phyloP scores from a whole-genome alignment of 2,888 invertebrate genomes.

The Lathronympha strigana region DNA sequence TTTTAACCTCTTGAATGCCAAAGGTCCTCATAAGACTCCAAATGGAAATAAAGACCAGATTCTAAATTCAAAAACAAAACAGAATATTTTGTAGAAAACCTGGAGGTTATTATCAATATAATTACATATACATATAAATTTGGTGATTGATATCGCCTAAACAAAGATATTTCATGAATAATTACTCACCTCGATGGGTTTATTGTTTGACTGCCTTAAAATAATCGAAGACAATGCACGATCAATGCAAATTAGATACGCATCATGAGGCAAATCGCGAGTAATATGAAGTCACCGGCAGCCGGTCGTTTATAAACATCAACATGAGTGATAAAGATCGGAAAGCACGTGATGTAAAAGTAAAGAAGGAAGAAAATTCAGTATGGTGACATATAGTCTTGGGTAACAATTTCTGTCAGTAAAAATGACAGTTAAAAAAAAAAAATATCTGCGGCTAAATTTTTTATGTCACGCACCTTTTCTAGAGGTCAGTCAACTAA shows the following conservation, averaged over 20 bases:
- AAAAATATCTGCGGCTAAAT: too few species aligned
- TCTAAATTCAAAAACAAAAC: too few species aligned
- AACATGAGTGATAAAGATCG: conserved; percentile 28
- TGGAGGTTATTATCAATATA: too few species aligned
- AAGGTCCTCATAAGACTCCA: too few species aligned
- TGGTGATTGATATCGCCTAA: too few species aligned
- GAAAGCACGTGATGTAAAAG: conserved; percentile 4
- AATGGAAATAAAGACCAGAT: too few species aligned
- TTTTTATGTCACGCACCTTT: too few species aligned
- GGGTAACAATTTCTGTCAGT: not conserved
- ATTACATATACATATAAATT: too few species aligned
- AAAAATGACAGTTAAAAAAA: not conserved
- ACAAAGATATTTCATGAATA: not conserved
- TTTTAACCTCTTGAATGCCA: too few species aligned
- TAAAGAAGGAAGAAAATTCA: not conserved
- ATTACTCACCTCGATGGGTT: conserved; percentile 3
- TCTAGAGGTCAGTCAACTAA: too few species aligned
- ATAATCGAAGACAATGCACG: conserved; percentile 19
- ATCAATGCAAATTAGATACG: conserved; percentile 23
- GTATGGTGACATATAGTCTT: not conserved
- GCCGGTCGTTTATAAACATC: conserved; percentile 30
- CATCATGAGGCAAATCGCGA: conserved; percentile 30
- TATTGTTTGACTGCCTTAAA: conserved; percentile 9
- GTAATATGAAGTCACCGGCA: conserved; percentile 9
- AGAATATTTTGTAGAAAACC: too few species aligned